phyloP scores from a whole-genome alignment of 2,113 vertebrate genomes.

The Ciconia maguari region DNA sequence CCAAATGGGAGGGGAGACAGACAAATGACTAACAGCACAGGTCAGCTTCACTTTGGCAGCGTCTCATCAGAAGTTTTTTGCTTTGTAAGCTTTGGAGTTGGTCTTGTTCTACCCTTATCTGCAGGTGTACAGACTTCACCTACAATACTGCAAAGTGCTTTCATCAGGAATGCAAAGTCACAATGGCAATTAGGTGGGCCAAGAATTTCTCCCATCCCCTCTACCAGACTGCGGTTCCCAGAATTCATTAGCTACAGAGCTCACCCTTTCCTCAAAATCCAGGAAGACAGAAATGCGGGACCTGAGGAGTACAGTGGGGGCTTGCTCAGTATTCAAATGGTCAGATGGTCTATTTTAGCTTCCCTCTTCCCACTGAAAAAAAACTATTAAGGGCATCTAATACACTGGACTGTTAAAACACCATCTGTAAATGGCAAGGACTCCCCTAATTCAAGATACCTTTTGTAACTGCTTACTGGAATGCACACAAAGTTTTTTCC shows the following conservation, averaged over 20 bases:
- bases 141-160: not conserved
- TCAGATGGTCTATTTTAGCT: not conserved
- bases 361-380: not conserved
- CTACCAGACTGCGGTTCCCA: not conserved
- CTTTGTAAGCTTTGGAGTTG: not conserved
- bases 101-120: not conserved
- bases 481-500: not conserved
- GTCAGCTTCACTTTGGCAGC: not conserved
- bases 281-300: not conserved
- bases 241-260: not conserved
- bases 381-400: not conserved
- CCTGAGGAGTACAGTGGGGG: not conserved
- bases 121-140: not conserved
- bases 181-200: not conserved
- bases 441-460: not conserved
- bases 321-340: not conserved
- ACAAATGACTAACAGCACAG: not conserved
- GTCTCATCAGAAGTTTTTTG: not conserved
- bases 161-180: not conserved
- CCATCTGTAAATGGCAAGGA: not conserved
- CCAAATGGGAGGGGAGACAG: not conserved
- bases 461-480: not conserved
- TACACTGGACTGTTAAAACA: not conserved
- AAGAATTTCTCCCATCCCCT: not conserved
- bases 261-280: not conserved